Evolutionary conservation across 1,140 invertebrate genomes (phyloP), one percentile per base, ranked within the genome.

Genomic region (Drosophila pseudoobscura): DNA sequence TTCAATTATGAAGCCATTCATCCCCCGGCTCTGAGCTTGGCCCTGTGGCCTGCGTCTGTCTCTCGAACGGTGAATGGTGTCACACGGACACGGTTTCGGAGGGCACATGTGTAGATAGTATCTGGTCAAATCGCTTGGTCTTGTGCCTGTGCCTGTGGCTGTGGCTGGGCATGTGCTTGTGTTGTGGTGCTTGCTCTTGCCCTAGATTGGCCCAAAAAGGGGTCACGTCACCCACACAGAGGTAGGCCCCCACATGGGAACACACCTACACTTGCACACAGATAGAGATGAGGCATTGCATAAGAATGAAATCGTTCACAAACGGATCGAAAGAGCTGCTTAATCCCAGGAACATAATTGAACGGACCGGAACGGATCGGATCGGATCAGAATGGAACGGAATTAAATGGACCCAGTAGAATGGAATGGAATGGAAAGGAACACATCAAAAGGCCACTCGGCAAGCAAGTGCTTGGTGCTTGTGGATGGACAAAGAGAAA

Each of bases 401-500:
- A 35, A 11, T 35, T 9, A 35, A 39, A 39, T 39, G 35, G 35
- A 39, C 35, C 35, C 9, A 3, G 11, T 3, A 11, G 35, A 13
- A 39, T 13, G 2, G 31, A 31, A 13, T 8, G 8, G 31, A 3
- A 7, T 11, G 9, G 17, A 60, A 15, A 20, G 58, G 5, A 46
- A 35, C 20, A 65, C 63, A 69, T 70, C 66, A 70, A 70, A 70
- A 70, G 64, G 52, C 43, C 64, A 70, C 66, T 69, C 69, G 66
- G 45, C 51, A 13, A 49, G 63, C 55, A 61, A 82, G 78, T 58
- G 45, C 24, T 26, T 39, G 35, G 4, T 24, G 24, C 26, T 29
- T 29, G 31, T 9, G 31, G 31, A 2, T 31, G 31, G 8, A 31
- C 35, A 39, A 39, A 39, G 35, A 11, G 35, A 39, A 13, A 39